These are phyloP conservation scores for Ericerus pela DNA, from an alignment of 1,140 invertebrate species.

Conservation along the genomic window DNA sequence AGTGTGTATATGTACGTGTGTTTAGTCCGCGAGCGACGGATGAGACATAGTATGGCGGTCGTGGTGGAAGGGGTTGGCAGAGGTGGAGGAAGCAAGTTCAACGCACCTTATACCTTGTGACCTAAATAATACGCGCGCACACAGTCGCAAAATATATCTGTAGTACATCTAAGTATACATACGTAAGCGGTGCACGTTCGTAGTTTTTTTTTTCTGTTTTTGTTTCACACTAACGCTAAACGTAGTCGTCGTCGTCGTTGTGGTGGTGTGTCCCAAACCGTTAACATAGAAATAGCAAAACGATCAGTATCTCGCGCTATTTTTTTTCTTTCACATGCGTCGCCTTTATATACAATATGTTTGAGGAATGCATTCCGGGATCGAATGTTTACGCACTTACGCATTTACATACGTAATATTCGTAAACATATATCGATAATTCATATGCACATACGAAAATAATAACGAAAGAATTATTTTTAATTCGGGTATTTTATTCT, in stretches of 20 bases:
- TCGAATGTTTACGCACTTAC: not conserved
- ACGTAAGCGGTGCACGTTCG: not conserved
- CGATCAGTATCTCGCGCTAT: not conserved
- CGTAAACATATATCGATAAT: no score
- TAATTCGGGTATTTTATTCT: no score
- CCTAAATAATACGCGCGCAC: constrained; percentile 11
- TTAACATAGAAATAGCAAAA: constrained; percentile 5
- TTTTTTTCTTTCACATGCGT: not conserved
- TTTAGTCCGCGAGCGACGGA: not conserved
- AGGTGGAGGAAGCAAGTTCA: constrained; percentile 1
- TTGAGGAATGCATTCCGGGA: not conserved
- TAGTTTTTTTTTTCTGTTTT: no score
- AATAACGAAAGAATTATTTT: no score
- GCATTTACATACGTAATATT: not conserved
- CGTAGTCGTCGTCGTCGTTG: no score
- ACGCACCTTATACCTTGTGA: constrained; percentile 10
- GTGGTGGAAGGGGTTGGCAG: no score
- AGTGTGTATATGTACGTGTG: not conserved
- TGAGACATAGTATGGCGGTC: no score
- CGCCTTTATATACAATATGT: not conserved
- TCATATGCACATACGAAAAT: no score
- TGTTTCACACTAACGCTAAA: no score
- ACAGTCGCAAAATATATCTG: no score
- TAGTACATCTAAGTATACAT: not conserved
- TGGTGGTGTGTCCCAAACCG: no score